Evolutionary conservation across 2,888 invertebrate genomes (phyloP).

Genomic region (Drosophila demipolita): DNA sequence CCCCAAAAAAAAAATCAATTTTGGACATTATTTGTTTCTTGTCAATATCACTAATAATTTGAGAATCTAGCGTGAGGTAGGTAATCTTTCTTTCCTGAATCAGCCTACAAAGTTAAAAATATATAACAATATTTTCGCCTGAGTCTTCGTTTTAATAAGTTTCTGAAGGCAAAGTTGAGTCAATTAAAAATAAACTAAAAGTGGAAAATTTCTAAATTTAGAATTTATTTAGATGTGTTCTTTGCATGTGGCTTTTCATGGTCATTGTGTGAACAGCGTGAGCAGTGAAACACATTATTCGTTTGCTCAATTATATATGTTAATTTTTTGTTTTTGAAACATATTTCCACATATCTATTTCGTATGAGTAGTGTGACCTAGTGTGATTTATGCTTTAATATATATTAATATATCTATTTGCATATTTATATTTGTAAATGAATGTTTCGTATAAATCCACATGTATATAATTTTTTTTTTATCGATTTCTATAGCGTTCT

Average conservation of each 20-base stretch:
- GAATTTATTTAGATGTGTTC: conserved; percentile 30
- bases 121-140: not conserved
- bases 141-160: conserved; percentile 1
- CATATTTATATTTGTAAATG: not conserved
- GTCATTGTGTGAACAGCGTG: conserved; percentile 22
- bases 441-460: not conserved
- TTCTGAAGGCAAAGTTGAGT: conserved; percentile 7
- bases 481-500: not conserved
- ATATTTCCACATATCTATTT: conserved; percentile 37
- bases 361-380: conserved; percentile 8
- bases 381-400: conserved; percentile 15
- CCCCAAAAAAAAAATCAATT: conserved; percentile 36
- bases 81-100: conserved; percentile 23
- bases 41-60: conserved; percentile 34
- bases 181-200: conserved; percentile 36
- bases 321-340: conserved; percentile 19
- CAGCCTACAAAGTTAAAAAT: not conserved
- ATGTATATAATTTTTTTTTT: not conserved
- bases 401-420: not conserved
- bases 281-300: conserved; percentile 43
- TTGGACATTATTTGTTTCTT: not conserved
- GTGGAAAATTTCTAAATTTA: conserved; percentile 47
- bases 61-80: conserved; percentile 28
- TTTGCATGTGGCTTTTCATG: conserved; percentile 29
- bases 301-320: conserved; percentile 40